phyloP scores from a whole-genome alignment of 2,888 invertebrate genomes.

The Lithodes maja region DNA sequence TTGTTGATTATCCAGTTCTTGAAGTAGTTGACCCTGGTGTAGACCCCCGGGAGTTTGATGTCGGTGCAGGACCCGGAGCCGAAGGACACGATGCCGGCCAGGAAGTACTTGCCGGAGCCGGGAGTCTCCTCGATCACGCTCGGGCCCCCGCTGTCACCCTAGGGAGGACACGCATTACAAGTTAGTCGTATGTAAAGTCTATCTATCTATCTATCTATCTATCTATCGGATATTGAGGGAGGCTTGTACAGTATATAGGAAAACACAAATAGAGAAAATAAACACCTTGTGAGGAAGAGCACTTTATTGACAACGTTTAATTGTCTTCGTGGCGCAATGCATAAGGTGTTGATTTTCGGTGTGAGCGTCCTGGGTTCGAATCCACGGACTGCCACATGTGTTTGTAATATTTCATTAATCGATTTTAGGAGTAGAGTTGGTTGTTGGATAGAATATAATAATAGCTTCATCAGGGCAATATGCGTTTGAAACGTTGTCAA shows the following conservation, averaged over 20 bases:
- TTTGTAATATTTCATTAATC: no score
- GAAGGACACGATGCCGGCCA: conserved; percentile 75
- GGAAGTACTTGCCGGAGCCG: conserved; percentile 71
- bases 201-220: no score
- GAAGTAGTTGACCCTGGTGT: conserved; percentile 74
- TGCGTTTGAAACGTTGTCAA: no score
- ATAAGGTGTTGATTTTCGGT: no score
- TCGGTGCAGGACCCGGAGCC: conserved; percentile 75
- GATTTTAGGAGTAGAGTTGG: no score
- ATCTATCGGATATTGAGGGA: background rate
- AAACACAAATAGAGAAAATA: background rate
- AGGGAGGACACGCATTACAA: conserved; percentile 13
- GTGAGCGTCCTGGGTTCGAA: no score
- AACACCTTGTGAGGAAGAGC: no score
- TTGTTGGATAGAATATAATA: no score
- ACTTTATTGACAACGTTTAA: no score
- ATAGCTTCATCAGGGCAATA: no score
- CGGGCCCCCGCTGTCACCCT: conserved; percentile 74
- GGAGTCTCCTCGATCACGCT: conserved; percentile 73
- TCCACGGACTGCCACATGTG: no score
- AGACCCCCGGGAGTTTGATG: conserved; percentile 74
- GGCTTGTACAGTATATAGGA: background rate
- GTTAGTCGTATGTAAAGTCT: background rate
- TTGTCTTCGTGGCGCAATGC: no score
- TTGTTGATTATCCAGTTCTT: conserved; percentile 73